Evolutionary conservation across 2,797 vertebrate species (phyloP).

Genomic region (Balearica regulorum): DNA sequence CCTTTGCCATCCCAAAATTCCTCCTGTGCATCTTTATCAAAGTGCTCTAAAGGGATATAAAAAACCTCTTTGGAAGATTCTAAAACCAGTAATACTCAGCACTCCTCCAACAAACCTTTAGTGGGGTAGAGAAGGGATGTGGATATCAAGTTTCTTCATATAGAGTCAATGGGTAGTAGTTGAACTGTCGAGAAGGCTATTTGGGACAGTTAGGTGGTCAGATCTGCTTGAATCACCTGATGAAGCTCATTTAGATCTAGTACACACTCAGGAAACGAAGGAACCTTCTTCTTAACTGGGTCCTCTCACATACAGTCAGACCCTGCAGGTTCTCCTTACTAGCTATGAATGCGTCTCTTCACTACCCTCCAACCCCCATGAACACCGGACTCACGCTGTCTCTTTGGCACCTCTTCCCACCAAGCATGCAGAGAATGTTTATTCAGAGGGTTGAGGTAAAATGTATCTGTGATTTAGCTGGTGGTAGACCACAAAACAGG

Average conservation of each 20-base stretch:
- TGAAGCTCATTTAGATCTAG: not conserved
- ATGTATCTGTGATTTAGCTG: not conserved
- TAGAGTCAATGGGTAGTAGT: not conserved
- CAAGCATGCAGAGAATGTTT: fast-evolving
- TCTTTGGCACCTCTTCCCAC: not conserved
- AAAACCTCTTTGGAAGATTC: not conserved
- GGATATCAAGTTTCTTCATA: not conserved
- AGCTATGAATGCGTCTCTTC: not conserved
- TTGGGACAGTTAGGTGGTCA: not conserved
- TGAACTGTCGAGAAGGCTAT: not conserved
- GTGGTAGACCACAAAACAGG: not conserved
- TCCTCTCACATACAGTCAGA: not conserved
- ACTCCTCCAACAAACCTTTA: not conserved
- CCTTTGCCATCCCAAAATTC: not conserved
- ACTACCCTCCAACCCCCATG: fast-evolving
- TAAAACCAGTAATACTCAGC: not conserved
- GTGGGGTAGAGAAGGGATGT: not conserved
- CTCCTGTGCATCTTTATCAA: not conserved
- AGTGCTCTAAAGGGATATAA: not conserved
- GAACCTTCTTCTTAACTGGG: not conserved
- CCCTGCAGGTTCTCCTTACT: fast-evolving
- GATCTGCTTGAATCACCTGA: not conserved
- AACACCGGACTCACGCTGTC: fast-evolving
- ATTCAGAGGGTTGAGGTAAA: not conserved
- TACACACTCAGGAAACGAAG: not conserved